These are phyloP conservation scores for Sylvilagus bachmani DNA, from an alignment of 2,113 vertebrate species.

Conservation along the genomic window DNA sequence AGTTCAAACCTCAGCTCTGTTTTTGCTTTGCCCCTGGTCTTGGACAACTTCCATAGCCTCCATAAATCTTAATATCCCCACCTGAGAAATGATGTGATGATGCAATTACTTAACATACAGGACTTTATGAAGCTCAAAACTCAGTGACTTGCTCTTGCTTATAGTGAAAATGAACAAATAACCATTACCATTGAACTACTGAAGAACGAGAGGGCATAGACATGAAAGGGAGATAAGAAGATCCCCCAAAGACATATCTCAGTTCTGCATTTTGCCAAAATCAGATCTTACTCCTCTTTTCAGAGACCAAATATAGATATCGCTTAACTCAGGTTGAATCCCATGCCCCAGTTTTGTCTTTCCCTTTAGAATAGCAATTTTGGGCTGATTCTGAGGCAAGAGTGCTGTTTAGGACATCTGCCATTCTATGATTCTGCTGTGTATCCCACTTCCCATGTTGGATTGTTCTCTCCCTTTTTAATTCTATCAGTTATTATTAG, in stretches of 20 bases:
- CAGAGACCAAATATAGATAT: background rate
- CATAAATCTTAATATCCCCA: background rate
- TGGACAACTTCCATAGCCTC: background rate
- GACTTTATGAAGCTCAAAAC: background rate
- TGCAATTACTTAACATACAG: background rate
- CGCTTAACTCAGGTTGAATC: background rate
- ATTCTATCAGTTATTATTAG: too few relatives aligned
- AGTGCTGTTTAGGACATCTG: too few relatives aligned
- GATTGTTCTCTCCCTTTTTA: too few relatives aligned
- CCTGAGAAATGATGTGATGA: background rate
- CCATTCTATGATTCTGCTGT: too few relatives aligned
- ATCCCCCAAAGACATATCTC: background rate
- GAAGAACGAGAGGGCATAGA: background rate
- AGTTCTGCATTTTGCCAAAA: constrained; percentile 45
- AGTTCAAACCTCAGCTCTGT: background rate
- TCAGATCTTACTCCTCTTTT: background rate
- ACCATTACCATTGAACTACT: background rate
- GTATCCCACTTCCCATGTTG: too few relatives aligned
- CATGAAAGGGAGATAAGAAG: background rate
- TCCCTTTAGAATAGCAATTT: background rate
- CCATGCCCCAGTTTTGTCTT: background rate
- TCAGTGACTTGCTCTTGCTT: background rate
- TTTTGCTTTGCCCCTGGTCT: background rate
- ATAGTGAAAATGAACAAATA: background rate
- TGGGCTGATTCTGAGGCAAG: background rate